Base-by-base conservation (phyloP, 2,888 invertebrate species). In the Tipula lateralis region DNA sequence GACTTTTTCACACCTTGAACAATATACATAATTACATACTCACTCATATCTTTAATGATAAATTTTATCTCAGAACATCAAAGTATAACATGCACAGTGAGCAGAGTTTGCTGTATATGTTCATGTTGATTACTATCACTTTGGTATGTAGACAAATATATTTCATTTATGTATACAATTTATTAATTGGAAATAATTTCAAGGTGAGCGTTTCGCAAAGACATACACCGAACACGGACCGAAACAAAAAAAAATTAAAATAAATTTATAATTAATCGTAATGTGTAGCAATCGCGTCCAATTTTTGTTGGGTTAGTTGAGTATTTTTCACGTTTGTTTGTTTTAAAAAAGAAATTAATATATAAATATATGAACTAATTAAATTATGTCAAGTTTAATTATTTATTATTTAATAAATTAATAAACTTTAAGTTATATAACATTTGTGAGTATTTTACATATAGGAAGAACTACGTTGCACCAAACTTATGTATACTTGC, bases 361-460 rank as follows among this genome's bases (percentile, higher is more conserved):
- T 6, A 32, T 9, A 36, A 36, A 36, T 36, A 12, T 66, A 24
- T 24, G 66, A 24, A 66, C 66, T 66, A 66, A 66, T 66, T 66
- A 66, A 66, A 24, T 66, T 12, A 66, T 66, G 66, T 66, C 66
- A 66, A 66, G 66, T 66, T 66, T 66, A 66, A 66, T 66, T 66
- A 9, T 66, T 66, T 66, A 66, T 66, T 66, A 66, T 66, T 66
- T 66, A 66, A 66, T 24, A 66, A 44, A 2, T 66, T 9, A 9
- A 36, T 50, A 16, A 6, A 16, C n/a, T 16, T 50, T 50, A 16
- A 16, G n/a, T 50, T 1, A 5, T 16, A 50, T 50, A 50, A 16
- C 12, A 34, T 34, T 16, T 50, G 16, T 50, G n/a, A n/a, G n/a
- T n/a, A 36, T 16, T 50, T 16, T 3, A n/a, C 12, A 44, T 16